Base-by-base conservation (phyloP, 92 coral and sea anemone species). In the Porites lobata region DNA sequence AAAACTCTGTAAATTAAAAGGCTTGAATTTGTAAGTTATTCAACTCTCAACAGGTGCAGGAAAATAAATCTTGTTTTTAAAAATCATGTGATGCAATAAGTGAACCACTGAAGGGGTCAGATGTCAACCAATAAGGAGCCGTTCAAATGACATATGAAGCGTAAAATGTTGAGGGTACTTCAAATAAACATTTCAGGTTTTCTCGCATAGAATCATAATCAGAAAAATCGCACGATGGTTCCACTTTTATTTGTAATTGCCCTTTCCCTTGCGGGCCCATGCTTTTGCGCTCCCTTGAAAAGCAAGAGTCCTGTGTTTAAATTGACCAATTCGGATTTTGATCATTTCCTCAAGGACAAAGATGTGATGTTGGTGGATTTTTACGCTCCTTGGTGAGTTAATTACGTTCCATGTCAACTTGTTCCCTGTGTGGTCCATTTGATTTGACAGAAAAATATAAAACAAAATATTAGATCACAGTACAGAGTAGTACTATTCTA, bases 351-450 rank as follows among this genome's bases (percentile, higher is more conserved):
- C 12, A 88, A 82, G 65, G 95, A 93, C 72, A 95, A 95, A 66
- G 95, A 94, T 6, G 85, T 92, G 7, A 95, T 95, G 98, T 65
- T 95, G 85, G 96, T 95, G 24, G 98, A 95, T 85, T 95, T 95
- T 70, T 95, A 93, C 87, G 98, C 98, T 10, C 98, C 98, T 59
- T 95, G 98, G 98, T 95, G 84, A 79, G 94, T 87, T 54, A 1
- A 18, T 7, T 13, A 26, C 74, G 13, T 21, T 50, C n/a, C 11
- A 21, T 29, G 70, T 29, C 7, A 22, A 50, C 51, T 51, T 15
- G 20, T 3, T 43, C 71, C 8, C 80, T 11, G 14, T 8, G 26
- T 7, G 56, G 6, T 38, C 5, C 62, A 8, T 17, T 18, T 57
- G 7, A 19, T 53, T 38, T 19, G 66, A 19, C 52, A 1, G 58